Evolutionary conservation across 2,888 invertebrate genomes (phyloP).

Genomic region (Junonia oenone): DNA sequence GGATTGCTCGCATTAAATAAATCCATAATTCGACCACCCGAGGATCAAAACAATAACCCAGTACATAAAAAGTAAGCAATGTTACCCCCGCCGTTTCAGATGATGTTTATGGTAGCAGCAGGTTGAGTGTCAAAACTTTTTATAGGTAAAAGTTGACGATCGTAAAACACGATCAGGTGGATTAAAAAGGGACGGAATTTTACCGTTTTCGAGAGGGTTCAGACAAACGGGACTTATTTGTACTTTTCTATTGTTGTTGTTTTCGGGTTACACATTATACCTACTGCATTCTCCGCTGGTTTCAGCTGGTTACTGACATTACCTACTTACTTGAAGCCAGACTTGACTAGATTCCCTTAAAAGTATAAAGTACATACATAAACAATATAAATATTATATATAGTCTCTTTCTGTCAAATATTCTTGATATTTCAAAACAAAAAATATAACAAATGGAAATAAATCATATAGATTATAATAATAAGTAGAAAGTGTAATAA

Average conservation of each 20-base stretch:
- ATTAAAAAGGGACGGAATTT: constrained; percentile 58
- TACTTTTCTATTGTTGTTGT: constrained; percentile 3
- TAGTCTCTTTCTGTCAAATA: too few relatives aligned
- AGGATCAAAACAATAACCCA: constrained; percentile 59
- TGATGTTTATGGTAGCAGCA: constrained; percentile 33
- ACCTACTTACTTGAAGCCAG: too few relatives aligned
- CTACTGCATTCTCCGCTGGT: too few relatives aligned
- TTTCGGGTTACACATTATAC: not conserved
- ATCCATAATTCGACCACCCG: constrained; percentile 37
- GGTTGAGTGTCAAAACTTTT: constrained; percentile 61
- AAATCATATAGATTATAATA: too few relatives aligned
- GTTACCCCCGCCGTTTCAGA: constrained; percentile 39
- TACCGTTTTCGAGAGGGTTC: constrained; percentile 32
- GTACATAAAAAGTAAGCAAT: constrained; percentile 43
- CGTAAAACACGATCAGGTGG: constrained; percentile 68
- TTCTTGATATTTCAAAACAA: too few relatives aligned
- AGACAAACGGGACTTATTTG: constrained; percentile 29
- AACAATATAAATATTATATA: too few relatives aligned
- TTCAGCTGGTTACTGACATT: too few relatives aligned
- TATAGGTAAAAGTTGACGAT: constrained; percentile 65
- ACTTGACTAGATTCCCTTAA: too few relatives aligned
- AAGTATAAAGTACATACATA: too few relatives aligned
- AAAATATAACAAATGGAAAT: too few relatives aligned
- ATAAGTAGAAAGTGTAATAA: too few relatives aligned
- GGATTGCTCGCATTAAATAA: constrained; percentile 9